Conservation (phyloP, 2,113 vertebrate genomes). For the Pteruthius melanotis region DNA sequence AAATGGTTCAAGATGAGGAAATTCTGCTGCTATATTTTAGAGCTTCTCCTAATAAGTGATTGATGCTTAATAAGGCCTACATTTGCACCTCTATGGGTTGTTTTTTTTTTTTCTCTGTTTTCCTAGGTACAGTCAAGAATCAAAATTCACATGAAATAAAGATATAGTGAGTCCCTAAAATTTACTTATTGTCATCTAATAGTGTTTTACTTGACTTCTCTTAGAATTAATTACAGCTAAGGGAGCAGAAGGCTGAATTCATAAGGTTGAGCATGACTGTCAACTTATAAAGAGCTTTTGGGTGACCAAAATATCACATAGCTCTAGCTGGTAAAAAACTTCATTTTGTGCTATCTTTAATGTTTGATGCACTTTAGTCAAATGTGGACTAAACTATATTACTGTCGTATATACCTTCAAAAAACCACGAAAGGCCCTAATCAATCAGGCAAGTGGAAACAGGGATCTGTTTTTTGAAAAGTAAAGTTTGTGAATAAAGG, state of each 20-base stretch:
- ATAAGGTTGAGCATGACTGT: not conserved
- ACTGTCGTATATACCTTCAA: not conserved
- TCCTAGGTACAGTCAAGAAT: not conserved
- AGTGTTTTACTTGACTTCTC: not conserved
- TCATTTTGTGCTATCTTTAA: not conserved
- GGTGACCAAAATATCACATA: not conserved
- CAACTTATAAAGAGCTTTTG: not conserved
- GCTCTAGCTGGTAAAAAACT: not conserved
- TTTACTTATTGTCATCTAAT: not conserved
- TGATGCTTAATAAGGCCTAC: not conserved
- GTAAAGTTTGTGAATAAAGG: not conserved
- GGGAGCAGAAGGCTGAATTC: not conserved
- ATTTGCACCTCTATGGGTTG: not conserved
- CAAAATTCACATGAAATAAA: not conserved
- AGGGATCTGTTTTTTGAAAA: not conserved
- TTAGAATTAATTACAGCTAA: not conserved
- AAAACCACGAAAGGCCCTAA: not conserved
- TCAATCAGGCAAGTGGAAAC: not conserved
- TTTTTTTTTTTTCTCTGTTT: fast-evolving
- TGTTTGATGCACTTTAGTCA: not conserved
- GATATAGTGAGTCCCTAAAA: not conserved
- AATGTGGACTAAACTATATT: not conserved
- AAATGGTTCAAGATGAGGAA: not conserved
- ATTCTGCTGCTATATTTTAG: not conserved
- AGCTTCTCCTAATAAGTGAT: not conserved